Base-by-base conservation (phyloP, 2,888 invertebrate species). In the Orchesellides sinensis region DNA sequence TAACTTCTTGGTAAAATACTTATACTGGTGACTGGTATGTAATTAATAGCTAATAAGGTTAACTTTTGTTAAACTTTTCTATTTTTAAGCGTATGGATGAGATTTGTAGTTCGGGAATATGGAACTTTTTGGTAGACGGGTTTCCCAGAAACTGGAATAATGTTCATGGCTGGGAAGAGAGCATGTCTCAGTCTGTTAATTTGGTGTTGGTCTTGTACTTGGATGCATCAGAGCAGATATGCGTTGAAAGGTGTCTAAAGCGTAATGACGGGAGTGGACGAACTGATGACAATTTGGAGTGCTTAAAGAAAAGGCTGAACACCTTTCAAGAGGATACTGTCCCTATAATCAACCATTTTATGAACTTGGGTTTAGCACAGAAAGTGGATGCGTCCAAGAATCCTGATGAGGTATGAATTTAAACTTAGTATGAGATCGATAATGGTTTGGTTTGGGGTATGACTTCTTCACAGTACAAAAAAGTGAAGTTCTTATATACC, bases 61-160 rank as follows among this genome's bases (percentile, higher is more conserved):
- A 4, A 21, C 10, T 40, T 8, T 66, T n/a, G 14, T 4, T 61
- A 10, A 10, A 23, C 17, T 19, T 27, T 49, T 68, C 19, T 21
- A 69, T 65, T 61, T 23, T 25, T 14, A 0, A 74, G 74, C 74
- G 74, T 14, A 74, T 74, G 21, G 65, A 65, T 17, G 63, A 74
- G n/a, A 32, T 35, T 17, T 23, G 52, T 23, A 19, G 56, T 14
- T 2, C n/a, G 12, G 75, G 75, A 3, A 54, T 40, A 8, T 75
- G 25, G 17, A 77, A 77, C 49, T 77, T 77, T 47, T 25, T 78
- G 12, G 94, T 99, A 88, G 99, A 99, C 90, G 99, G 99, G 0
- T 99, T 99, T 90, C 99, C 99, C 14, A 93, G 99, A 32, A 99
- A 99, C 90, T 93, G 97, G 90, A 95, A 99, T 90, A 99, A 99